Conservation (phyloP, 2,113 vertebrate genomes). For the Nipponia nippon region DNA sequence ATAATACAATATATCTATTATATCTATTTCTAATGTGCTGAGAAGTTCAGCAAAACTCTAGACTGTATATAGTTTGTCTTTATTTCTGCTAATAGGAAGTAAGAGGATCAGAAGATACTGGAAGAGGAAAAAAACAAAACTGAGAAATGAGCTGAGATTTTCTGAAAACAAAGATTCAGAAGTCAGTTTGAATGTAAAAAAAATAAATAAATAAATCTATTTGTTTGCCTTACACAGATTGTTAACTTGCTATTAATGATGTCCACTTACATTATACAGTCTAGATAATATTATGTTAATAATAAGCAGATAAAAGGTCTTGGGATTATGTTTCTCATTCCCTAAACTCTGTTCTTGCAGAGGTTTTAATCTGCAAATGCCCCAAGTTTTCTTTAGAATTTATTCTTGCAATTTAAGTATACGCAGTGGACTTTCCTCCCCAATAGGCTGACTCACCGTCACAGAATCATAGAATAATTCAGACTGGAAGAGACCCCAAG, state of each 20-base stretch:
- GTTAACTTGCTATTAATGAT: not conserved
- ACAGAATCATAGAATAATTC: not conserved
- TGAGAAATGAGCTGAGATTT: not conserved
- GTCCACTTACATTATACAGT: not conserved
- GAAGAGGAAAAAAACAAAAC: not conserved
- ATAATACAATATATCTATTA: not conserved
- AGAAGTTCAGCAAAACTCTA: not conserved
- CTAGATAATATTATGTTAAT: not conserved
- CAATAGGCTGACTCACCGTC: not conserved
- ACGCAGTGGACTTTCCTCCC: not conserved
- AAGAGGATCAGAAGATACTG: not conserved
- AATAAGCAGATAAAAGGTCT: not conserved
- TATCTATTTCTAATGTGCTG: not conserved
- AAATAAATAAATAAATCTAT: no score
- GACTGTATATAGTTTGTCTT: not conserved
- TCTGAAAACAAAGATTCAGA: not conserved
- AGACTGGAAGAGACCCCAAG: not conserved
- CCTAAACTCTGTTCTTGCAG: not conserved
- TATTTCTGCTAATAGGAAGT: not conserved
- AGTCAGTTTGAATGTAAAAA: not conserved
- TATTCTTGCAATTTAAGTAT: not conserved
- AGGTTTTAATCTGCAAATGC: not conserved
- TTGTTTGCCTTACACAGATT: not conserved
- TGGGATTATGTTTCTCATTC: not conserved
- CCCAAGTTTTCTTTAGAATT: not conserved